phyloP scores from a whole-genome alignment of 2,797 vertebrate species.

The Orientallactaga sibirica region DNA sequence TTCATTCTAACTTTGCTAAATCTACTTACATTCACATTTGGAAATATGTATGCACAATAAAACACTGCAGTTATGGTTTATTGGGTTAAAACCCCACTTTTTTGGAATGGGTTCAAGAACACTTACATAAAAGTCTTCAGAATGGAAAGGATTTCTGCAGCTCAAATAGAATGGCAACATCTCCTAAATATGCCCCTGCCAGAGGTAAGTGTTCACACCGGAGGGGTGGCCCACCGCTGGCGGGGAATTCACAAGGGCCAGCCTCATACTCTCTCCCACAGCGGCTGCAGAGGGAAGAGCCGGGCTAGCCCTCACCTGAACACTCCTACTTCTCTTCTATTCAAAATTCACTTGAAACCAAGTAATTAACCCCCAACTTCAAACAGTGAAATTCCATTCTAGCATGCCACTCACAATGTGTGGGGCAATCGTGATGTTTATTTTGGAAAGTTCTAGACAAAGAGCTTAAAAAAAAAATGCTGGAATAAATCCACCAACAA shows the following conservation, averaged over 20 bases:
- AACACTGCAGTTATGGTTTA: constrained; percentile 73
- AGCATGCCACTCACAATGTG: neutral
- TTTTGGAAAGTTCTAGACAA: constrained; percentile 75
- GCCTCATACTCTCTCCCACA: neutral
- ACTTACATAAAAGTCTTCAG: constrained; percentile 75
- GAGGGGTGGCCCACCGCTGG: constrained; percentile 30
- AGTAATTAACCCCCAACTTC: constrained; percentile 22
- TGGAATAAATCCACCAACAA: constrained; percentile 70
- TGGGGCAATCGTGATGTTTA: constrained; percentile 1
- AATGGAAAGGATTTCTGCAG: constrained; percentile 73
- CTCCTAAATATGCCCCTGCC: constrained; percentile 60
- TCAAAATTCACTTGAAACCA: constrained; percentile 45
- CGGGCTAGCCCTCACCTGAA: neutral
- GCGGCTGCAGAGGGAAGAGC: neutral
- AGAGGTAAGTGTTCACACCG: constrained; percentile 51
- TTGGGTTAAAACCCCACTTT: constrained; percentile 81
- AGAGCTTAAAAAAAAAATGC: constrained; percentile 30
- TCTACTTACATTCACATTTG: constrained; percentile 79
- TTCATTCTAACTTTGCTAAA: constrained; percentile 81
- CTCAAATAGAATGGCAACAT: constrained; percentile 70
- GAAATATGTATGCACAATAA: constrained; percentile 74
- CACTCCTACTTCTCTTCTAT: constrained; percentile 26
- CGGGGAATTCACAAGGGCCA: neutral
- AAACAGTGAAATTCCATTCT: constrained; percentile 58
- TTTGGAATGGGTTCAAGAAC: constrained; percentile 79